phyloP scores from a whole-genome alignment of 2,113 vertebrate species.

The Vicugna pacos region DNA sequence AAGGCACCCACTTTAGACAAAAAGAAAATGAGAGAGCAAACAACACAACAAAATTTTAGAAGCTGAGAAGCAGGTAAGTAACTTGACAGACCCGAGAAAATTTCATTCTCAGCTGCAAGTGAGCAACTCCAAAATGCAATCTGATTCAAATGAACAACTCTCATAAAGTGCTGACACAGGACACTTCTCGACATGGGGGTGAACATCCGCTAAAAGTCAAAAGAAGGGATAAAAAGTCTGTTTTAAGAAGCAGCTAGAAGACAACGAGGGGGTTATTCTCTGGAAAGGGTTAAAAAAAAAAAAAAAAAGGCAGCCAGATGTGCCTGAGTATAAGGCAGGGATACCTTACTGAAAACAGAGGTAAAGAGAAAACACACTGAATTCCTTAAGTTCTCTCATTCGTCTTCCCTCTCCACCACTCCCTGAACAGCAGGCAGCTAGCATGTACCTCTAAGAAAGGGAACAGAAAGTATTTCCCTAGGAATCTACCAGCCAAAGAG shows the following conservation, averaged over 20 bases:
- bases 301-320: neutral
- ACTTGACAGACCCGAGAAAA: neutral
- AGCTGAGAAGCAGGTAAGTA: neutral
- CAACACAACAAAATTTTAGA: neutral
- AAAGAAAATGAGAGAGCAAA: neutral
- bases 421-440: neutral
- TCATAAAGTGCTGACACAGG: neutral
- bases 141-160: neutral
- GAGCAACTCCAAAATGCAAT: neutral
- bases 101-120: neutral
- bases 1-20: neutral
- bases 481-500: neutral
- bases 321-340: neutral
- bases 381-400: neutral
- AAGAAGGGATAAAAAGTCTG: neutral
- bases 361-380: neutral
- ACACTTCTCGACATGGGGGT: neutral
- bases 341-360: neutral
- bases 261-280: neutral
- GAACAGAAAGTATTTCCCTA: fast-evolving
- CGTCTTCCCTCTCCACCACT: too few species aligned
- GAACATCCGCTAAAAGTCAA: neutral
- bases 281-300: neutral
- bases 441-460: neutral
- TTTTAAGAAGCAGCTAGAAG: neutral